These are phyloP conservation scores for Capromys pilorides DNA, from an alignment of 2,797 vertebrate species.

Conservation along the genomic window DNA sequence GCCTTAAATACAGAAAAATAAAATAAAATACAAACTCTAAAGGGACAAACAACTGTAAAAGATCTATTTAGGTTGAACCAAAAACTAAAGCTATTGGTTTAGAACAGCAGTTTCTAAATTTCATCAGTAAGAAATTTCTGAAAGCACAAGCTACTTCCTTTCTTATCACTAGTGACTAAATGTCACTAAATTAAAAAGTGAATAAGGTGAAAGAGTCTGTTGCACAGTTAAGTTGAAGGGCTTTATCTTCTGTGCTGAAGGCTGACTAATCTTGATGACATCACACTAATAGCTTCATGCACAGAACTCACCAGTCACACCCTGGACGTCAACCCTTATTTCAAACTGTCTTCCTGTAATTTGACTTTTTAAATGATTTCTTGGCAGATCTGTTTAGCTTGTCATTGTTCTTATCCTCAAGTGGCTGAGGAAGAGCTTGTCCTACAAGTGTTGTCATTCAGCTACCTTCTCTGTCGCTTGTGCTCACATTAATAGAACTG, in stretches of 20 bases:
- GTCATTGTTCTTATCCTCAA: neutral
- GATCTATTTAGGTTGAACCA: neutral
- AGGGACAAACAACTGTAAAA: neutral
- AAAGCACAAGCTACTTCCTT: neutral
- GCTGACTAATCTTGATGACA: neutral
- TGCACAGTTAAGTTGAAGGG: neutral
- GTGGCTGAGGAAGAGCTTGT: neutral
- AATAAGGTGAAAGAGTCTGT: neutral
- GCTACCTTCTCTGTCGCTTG: neutral
- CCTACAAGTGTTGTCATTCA: neutral
- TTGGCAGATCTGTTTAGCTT: neutral
- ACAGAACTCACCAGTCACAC: neutral
- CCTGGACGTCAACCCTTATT: neutral
- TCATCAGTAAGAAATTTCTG: neutral
- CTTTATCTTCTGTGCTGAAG: neutral
- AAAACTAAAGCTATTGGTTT: neutral
- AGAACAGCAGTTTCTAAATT: neutral
- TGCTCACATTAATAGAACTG: neutral
- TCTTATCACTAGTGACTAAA: neutral
- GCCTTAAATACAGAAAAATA: no score
- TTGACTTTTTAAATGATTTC: neutral
- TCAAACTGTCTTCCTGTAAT: neutral
- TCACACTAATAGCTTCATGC: neutral
- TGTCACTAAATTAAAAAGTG: conserved; percentile 26
- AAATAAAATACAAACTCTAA: no score